A percentile compares a stretch with the other conserved stretches of the same genome.
phyloP scores from a whole-genome alignment of 2,113 vertebrate genomes.

The Lophura nycthemera region DNA sequence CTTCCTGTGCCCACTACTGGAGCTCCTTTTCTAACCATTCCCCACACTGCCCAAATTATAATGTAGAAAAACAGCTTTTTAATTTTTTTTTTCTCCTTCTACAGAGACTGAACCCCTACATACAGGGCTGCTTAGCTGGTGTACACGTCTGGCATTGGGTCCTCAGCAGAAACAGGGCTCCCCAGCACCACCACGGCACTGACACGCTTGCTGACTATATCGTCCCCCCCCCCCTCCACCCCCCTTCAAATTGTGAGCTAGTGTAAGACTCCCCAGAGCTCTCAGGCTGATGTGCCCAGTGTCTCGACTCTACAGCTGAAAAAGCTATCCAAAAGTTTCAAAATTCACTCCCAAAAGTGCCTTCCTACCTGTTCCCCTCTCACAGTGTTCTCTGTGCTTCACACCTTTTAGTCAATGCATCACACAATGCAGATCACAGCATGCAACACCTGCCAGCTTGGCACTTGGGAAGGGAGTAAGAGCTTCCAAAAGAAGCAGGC shows the following conservation, averaged over 20 bases:
- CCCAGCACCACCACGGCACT: not conserved
- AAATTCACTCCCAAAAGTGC: not conserved
- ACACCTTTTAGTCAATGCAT: not conserved
- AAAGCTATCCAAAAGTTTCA: not conserved
- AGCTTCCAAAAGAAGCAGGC: not conserved
- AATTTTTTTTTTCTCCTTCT: not conserved
- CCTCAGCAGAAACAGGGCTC: not conserved
- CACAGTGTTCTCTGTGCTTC: not conserved
- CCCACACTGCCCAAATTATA: not conserved
- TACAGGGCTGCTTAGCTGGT: not conserved
- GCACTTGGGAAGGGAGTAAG: not conserved
- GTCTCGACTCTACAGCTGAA: not conserved
- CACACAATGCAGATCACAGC: accelerated
- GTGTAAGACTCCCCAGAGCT: not conserved
- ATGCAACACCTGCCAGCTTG: not conserved
- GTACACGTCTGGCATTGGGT: not conserved
- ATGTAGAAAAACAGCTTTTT: accelerated
- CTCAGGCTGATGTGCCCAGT: not conserved
- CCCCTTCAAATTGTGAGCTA: accelerated
- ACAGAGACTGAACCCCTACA: not conserved
- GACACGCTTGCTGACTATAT: too few species aligned
- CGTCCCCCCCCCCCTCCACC: accelerated
- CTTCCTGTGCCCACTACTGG: accelerated
- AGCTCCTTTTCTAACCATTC: not conserved
- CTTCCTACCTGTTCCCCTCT: not conserved